phyloP scores from a whole-genome alignment of 2,113 vertebrate species.

The Notothenia rossii region DNA sequence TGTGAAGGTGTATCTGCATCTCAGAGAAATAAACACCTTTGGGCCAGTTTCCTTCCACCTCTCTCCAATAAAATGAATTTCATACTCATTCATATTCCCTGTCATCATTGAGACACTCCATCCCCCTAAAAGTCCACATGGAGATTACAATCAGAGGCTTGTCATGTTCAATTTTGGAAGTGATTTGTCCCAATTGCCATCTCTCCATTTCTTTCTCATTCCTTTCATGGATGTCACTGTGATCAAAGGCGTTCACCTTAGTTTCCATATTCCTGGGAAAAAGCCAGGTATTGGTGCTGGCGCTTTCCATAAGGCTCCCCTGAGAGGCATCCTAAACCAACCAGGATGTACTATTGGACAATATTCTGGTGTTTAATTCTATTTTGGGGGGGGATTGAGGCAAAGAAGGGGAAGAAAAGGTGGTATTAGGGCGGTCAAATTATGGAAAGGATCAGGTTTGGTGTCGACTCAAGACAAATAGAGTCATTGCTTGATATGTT shows the following conservation, averaged over 20 bases:
- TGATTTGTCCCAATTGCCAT: slow-evolving; percentile 82
- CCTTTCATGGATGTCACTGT: slow-evolving; percentile 77
- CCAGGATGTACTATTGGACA: slow-evolving; percentile 5
- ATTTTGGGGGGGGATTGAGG: not conserved
- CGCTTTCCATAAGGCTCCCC: slow-evolving; percentile 51
- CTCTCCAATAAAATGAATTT: slow-evolving; percentile 44
- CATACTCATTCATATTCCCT: slow-evolving; percentile 69
- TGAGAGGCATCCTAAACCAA: slow-evolving; percentile 56
- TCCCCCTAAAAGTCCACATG: slow-evolving; percentile 69
- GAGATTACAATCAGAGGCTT: slow-evolving; percentile 84
- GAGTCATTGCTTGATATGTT: slow-evolving; percentile 32
- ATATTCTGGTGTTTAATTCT: slow-evolving; percentile 20
- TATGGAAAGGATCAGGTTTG: not conserved
- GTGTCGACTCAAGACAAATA: not conserved
- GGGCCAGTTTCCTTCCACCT: slow-evolving; percentile 7
- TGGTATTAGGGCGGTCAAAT: not conserved
- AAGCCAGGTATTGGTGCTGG: slow-evolving; percentile 67
- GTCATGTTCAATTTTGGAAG: slow-evolving; percentile 81
- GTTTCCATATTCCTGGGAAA: slow-evolving; percentile 46
- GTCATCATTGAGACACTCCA: slow-evolving; percentile 67
- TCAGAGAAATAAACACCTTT: slow-evolving; percentile 17
- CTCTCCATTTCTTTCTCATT: slow-evolving; percentile 79
- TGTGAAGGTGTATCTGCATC: not conserved
- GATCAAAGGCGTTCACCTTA: slow-evolving; percentile 76
- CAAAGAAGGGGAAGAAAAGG: slow-evolving; percentile 8